Base-by-base conservation (phyloP, 2,888 invertebrate species). In the Lordiphosa fenestrarum region DNA sequence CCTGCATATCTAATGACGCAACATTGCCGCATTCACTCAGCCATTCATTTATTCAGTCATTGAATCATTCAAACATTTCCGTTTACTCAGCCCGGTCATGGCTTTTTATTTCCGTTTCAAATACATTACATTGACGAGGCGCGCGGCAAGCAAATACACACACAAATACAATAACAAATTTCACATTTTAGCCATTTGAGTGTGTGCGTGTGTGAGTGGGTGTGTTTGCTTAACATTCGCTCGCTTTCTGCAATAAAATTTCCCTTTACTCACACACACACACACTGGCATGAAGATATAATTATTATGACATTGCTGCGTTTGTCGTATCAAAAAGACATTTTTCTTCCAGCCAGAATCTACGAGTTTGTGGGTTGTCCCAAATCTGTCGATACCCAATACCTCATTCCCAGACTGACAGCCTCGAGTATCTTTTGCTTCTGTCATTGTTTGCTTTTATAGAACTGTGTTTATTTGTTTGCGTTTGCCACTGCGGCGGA, bases 1-100 rank as follows among this genome's bases (percentile, higher is more conserved):
- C 81, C 56, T 77, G 84, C 80, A 80, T 77, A 71, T 66, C 77
- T 85, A 85, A 80, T 80, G 80, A 81, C 66, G 65, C 76, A 61
- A 57, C 66, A 78, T 68, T 76, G 62, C 54, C 71, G 61, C 73
- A 57, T 67, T 67, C 73, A 57, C 60, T 67, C 60, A 69, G 51
- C 41, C 59, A 70, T 59, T 70, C 70, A 70, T 50, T 55, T 59
- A 58, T 52, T 47, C 37, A 46, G 64, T 72, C 71, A 56, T 64
- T 75, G 65, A 72, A 72, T 84, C 83, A 68, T 57, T 78, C 63
- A 46, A 61, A 42, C 75, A 75, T 56, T 80, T 85, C 84, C 85
- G 73, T 53, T 67, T 39, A 47, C 64, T 42, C 55, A 56, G 41
- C 35, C 55, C 70, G 53, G 54, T 42, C 53, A 42, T 55, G 30